phyloP scores from a whole-genome alignment of 2,113 vertebrate species.

The Tetrao urogallus region DNA sequence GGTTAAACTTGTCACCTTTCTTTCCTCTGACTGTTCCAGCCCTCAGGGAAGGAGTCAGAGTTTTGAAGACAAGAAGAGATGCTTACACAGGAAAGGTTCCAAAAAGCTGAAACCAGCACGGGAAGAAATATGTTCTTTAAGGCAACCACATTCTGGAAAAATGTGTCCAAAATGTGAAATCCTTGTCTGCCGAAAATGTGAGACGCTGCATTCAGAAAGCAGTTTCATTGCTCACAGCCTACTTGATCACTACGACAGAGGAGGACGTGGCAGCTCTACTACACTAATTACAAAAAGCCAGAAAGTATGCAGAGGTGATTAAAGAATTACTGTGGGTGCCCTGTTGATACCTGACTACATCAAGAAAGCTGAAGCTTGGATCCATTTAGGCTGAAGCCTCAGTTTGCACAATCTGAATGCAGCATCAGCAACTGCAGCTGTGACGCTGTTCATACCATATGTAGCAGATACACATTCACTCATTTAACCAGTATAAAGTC shows the following conservation, averaged over 20 bases:
- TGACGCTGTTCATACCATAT: accelerated
- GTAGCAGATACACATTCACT: neutral
- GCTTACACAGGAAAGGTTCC: conserved; percentile 2
- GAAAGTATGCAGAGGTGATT: neutral
- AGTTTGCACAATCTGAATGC: accelerated
- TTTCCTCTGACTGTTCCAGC: conserved; percentile 28
- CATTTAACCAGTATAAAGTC: neutral
- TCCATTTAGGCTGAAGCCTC: accelerated
- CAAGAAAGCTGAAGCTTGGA: too few species aligned
- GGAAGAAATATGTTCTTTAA: conserved; percentile 26
- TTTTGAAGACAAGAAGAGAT: conserved; percentile 40
- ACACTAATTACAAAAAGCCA: neutral
- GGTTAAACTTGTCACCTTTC: neutral
- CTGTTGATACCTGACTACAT: accelerated
- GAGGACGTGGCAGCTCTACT: neutral
- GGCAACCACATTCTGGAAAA: neutral
- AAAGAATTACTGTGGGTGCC: neutral
- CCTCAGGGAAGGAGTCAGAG: conserved; percentile 8
- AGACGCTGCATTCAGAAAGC: conserved; percentile 68
- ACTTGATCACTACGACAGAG: conserved; percentile 74
- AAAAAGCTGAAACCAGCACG: neutral
- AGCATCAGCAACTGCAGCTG: accelerated
- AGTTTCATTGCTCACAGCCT: conserved; percentile 77
- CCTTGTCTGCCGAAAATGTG: conserved; percentile 54
- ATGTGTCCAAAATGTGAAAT: conserved; percentile 76